These are phyloP conservation scores for Parnassius smintheus DNA, from an alignment of 2,888 invertebrate genomes.

Conservation along the genomic window DNA sequence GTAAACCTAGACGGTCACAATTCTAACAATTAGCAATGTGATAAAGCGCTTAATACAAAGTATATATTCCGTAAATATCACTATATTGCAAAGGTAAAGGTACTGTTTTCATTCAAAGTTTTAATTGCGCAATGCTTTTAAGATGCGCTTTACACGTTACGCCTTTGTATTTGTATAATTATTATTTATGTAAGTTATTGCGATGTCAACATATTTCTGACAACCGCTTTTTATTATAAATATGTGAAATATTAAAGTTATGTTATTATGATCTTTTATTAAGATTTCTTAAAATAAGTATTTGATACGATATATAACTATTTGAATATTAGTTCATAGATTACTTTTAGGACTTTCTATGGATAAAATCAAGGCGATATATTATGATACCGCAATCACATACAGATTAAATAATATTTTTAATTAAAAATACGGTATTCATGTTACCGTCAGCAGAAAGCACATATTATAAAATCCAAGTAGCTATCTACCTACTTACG, in stretches of 20 bases:
- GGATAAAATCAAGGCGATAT: not conserved
- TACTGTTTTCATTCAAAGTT: not conserved
- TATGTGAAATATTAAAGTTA: no score
- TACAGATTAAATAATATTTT: not conserved
- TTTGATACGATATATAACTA: no score
- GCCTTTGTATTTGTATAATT: not conserved
- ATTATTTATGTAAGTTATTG: not conserved
- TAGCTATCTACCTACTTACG: no score
- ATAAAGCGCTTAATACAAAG: conserved; percentile 27
- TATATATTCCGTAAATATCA: conserved; percentile 7
- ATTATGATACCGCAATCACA: not conserved
- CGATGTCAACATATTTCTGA: no score
- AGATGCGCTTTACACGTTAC: not conserved
- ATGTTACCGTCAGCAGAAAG: not conserved
- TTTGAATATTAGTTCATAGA: no score
- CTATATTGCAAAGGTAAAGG: conserved; percentile 1
- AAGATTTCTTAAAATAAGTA: no score
- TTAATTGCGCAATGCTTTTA: not conserved
- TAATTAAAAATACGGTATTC: conserved; percentile 5
- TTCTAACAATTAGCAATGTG: conserved; percentile 33
- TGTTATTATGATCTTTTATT: no score
- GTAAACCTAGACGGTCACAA: conserved; percentile 41
- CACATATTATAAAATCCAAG: conserved; percentile 14
- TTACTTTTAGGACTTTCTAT: not conserved
- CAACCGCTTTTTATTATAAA: no score